These are phyloP conservation scores for Brachypalpus laphriformis DNA, from an alignment of 2,888 invertebrate genomes.

Conservation along the genomic window DNA sequence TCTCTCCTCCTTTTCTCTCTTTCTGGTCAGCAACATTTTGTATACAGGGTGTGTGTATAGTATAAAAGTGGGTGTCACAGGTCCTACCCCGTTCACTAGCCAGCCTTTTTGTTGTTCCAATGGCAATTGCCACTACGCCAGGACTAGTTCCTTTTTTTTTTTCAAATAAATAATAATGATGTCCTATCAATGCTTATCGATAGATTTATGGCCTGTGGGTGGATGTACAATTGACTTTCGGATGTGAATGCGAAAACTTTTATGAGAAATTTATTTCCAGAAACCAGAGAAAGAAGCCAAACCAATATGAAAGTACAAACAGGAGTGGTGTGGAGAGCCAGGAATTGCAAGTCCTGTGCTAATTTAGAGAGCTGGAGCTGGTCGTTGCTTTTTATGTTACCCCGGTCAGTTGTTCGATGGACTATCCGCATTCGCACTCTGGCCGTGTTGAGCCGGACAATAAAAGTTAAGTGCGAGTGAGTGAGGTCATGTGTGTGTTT, in stretches of 20 bases:
- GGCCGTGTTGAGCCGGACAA: constrained; percentile 13
- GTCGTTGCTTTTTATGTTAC: constrained; percentile 47
- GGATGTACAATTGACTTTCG: constrained; percentile 18
- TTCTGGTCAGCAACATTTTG: constrained; percentile 21
- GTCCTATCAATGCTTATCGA: constrained; percentile 71
- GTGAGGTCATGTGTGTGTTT: constrained; percentile 14
- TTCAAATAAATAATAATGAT: constrained; percentile 72
- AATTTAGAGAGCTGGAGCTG: constrained; percentile 46
- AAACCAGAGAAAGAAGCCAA: not conserved
- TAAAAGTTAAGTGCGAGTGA: constrained; percentile 44
- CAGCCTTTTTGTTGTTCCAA: constrained; percentile 63
- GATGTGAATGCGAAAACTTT: constrained; percentile 55
- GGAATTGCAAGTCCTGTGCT: constrained; percentile 40
- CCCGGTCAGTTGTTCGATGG: constrained; percentile 11
- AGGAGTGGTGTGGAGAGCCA: not conserved
- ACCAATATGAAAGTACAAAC: not conserved
- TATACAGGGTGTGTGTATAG: not conserved
- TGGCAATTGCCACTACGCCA: constrained; percentile 28
- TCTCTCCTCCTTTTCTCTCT: not conserved
- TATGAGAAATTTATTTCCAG: constrained; percentile 59
- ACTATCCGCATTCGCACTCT: constrained; percentile 22
- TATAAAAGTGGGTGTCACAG: constrained; percentile 34
- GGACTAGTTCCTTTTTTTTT: not conserved
- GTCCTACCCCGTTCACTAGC: constrained; percentile 16
- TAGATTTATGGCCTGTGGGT: constrained; percentile 62